phyloP scores from a whole-genome alignment of 2,888 invertebrate genomes.

The Acrocyrtus sp. region DNA sequence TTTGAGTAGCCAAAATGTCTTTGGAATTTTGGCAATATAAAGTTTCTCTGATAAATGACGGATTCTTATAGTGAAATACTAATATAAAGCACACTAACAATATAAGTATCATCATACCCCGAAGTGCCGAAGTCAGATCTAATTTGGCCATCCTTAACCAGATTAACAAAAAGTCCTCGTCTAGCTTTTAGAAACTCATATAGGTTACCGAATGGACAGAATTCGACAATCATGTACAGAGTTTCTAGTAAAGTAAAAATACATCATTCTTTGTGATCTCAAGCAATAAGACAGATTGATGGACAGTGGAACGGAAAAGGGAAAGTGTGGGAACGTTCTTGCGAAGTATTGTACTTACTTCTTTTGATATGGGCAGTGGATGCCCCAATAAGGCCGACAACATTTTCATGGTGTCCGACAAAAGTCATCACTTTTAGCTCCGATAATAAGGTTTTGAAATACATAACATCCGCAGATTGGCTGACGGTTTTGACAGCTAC shows the following conservation, averaged over 20 bases:
- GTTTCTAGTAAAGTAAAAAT: conserved; percentile 32
- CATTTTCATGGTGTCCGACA: conserved; percentile 45
- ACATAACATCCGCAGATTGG: conserved; percentile 37
- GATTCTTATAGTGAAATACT: no score
- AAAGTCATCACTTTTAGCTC: conserved; percentile 57
- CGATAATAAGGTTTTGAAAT: conserved; percentile 41
- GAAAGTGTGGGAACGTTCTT: background rate
- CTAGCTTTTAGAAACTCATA: conserved; percentile 53
- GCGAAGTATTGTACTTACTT: conserved; percentile 5
- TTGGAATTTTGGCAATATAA: background rate
- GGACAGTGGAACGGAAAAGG: no score
- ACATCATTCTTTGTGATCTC: background rate
- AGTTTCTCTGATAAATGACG: background rate
- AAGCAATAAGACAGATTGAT: no score
- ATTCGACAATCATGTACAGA: conserved; percentile 56
- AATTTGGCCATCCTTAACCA: conserved; percentile 48
- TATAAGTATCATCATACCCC: background rate
- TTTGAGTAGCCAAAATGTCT: conserved; percentile 21
- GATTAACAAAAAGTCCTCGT: conserved; percentile 48
- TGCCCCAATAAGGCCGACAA: conserved; percentile 51
- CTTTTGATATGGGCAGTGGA: conserved; percentile 29
- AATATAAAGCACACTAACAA: no score
- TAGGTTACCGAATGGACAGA: conserved; percentile 54
- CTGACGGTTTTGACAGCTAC: conserved; percentile 51
- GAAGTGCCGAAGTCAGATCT: background rate